A percentile compares a stretch with the other conserved stretches of the same genome.
Conservation (phyloP, 2,888 invertebrate species). For the Leistus spinibarbis region DNA sequence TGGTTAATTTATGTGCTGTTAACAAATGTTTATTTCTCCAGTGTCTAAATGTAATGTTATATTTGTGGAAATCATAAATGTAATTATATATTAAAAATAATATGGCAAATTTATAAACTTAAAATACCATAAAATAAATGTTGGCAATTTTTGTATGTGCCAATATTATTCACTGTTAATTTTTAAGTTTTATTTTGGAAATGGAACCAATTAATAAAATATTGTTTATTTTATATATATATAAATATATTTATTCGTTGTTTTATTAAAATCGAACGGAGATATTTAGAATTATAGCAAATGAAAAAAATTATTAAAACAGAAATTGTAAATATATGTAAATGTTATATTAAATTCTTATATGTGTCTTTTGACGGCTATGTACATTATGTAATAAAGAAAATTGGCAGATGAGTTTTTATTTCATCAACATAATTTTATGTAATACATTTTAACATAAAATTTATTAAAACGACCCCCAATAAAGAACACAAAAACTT, state of each 20-base stretch:
- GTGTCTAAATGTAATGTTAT: constrained; percentile 36
- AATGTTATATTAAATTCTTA: constrained; percentile 46
- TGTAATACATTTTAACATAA: no score
- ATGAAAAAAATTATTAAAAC: neutral
- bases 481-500: no score
- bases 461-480: no score
- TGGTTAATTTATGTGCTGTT: neutral
- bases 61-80: constrained; percentile 33
- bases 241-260: constrained; percentile 35
- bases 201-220: constrained; percentile 35
- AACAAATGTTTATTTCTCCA: constrained; percentile 15
- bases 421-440: neutral
- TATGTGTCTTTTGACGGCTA: constrained; percentile 47
- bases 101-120: constrained; percentile 24
- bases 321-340: constrained; percentile 42
- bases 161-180: constrained; percentile 27
- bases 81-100: constrained; percentile 18
- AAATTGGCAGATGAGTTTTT: constrained; percentile 20
- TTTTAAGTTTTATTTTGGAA: constrained; percentile 28
- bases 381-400: constrained; percentile 43
- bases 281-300: constrained; percentile 35
- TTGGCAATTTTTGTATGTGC: constrained; percentile 35
- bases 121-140: constrained; percentile 14
- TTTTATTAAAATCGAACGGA: constrained; percentile 35
- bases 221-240: constrained; percentile 35